Evolutionary conservation across 37 sponge, comb jelly and placozoan species (phyloP).

Genomic region (Mnemiopsis leidyi): DNA sequence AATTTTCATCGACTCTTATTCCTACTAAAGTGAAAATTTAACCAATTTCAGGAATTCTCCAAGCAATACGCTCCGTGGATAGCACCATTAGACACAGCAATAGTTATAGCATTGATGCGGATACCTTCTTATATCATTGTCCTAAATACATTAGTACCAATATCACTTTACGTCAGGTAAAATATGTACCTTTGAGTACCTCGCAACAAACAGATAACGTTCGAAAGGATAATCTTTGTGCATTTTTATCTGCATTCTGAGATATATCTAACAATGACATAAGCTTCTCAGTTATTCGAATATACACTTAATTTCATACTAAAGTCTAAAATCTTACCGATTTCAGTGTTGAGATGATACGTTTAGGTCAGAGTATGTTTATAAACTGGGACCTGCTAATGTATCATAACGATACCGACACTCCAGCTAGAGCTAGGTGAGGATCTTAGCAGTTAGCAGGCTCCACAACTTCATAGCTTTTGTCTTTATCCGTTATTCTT

Average conservation of each 20-base stretch:
- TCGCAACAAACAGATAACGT: no score
- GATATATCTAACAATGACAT: no score
- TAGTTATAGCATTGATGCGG: slow-evolving; percentile 76
- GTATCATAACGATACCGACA: slow-evolving; percentile 76
- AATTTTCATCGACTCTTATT: background rate
- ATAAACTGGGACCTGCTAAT: slow-evolving; percentile 92
- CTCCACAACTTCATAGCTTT: background rate
- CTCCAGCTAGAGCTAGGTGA: slow-evolving; percentile 70
- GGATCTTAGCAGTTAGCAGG: no score
- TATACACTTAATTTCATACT: no score
- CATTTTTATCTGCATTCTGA: no score
- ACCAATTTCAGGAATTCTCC: background rate
- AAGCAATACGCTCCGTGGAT: slow-evolving; percentile 70
- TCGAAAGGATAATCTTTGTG: no score
- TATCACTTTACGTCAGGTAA: slow-evolving; percentile 97
- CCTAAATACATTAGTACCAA: slow-evolving; percentile 95
- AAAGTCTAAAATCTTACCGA: no score
- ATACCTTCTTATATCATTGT: slow-evolving; percentile 90
- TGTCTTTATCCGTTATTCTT: no score
- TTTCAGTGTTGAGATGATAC: slow-evolving; percentile 92
- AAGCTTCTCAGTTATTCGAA: no score
- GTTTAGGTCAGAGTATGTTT: slow-evolving; percentile 85
- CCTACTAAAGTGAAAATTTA: background rate
- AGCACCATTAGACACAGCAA: slow-evolving; percentile 65
- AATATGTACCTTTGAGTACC: background rate